These are phyloP conservation scores for Copidosoma floridanum DNA, from an alignment of 1,140 invertebrate species.

Conservation along the genomic window DNA sequence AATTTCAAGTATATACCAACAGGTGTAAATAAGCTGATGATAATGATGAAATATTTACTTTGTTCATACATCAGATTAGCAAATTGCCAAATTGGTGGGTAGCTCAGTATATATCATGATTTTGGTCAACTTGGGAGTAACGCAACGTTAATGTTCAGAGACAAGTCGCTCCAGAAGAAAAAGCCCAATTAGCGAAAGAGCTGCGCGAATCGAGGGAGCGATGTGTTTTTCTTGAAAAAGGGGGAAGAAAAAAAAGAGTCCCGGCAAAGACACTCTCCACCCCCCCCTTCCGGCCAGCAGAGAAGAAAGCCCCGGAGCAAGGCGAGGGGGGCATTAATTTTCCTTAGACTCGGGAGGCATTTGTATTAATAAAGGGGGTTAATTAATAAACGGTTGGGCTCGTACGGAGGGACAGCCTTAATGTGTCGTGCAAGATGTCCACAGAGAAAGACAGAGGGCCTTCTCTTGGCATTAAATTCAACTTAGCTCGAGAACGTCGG, in stretches of 20 bases:
- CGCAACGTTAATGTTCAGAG: too few species aligned
- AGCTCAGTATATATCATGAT: too few species aligned
- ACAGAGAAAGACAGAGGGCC: slow-evolving; percentile 17
- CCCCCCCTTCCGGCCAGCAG: background rate
- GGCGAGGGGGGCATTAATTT: slow-evolving; percentile 47
- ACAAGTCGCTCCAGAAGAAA: too few species aligned
- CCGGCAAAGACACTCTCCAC: background rate
- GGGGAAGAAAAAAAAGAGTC: background rate
- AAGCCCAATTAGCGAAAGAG: background rate
- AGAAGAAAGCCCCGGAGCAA: background rate
- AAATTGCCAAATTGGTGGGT: too few species aligned
- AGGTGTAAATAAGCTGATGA: too few species aligned
- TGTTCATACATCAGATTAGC: too few species aligned
- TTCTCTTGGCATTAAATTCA: slow-evolving; percentile 40
- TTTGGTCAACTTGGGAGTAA: too few species aligned
- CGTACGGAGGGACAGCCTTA: slow-evolving; percentile 18
- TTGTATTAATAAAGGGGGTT: slow-evolving; percentile 48
- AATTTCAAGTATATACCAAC: too few species aligned
- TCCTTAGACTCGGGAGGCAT: slow-evolving; percentile 39
- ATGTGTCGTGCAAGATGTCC: too few species aligned
- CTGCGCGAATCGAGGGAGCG: too few species aligned
- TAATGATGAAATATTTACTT: too few species aligned
- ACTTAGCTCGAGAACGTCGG: slow-evolving; percentile 27
- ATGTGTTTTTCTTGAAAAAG: too few species aligned
- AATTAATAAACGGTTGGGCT: slow-evolving; percentile 49